phyloP scores from a whole-genome alignment of 1,140 invertebrate genomes.

The Ridgeia piscesae region DNA sequence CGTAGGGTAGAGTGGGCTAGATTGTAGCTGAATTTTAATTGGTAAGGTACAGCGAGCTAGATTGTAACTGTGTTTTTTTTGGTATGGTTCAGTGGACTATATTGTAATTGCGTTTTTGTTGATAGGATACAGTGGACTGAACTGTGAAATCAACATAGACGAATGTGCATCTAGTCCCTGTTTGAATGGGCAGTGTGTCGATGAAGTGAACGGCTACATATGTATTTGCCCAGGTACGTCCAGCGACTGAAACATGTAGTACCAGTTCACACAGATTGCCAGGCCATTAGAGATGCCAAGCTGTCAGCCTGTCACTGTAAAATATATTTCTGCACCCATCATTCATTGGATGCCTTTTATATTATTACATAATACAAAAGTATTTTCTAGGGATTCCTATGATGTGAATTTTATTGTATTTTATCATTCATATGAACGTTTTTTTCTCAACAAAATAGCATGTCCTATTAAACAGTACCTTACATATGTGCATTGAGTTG shows the following conservation, averaged over 20 bases:
- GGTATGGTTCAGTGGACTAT: conserved; percentile 15
- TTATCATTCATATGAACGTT: too few species aligned
- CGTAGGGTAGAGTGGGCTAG: too few species aligned
- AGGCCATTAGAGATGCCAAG: too few species aligned
- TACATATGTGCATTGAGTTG: too few species aligned
- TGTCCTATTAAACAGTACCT: too few species aligned
- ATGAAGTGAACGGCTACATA: conserved; percentile 29
- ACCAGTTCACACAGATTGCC: not conserved
- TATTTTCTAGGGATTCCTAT: too few species aligned
- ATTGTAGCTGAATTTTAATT: too few species aligned
- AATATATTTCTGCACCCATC: not conserved
- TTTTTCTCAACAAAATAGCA: too few species aligned
- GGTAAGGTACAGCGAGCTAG: too few species aligned
- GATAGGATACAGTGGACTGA: conserved; percentile 17
- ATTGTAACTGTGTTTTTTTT: not conserved
- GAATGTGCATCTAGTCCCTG: conserved; percentile 39
- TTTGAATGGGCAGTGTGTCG: conserved; percentile 38
- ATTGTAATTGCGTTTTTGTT: conserved; percentile 22
- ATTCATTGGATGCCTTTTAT: not conserved
- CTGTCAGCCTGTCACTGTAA: not conserved
- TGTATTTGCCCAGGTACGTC: conserved; percentile 30
- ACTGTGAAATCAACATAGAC: conserved; percentile 33
- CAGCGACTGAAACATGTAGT: not conserved
- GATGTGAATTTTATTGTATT: too few species aligned
- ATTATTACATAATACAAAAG: too few species aligned